These are phyloP conservation scores for Parnassius mnemosyne DNA, from an alignment of 2,888 invertebrate genomes.

Conservation along the genomic window DNA sequence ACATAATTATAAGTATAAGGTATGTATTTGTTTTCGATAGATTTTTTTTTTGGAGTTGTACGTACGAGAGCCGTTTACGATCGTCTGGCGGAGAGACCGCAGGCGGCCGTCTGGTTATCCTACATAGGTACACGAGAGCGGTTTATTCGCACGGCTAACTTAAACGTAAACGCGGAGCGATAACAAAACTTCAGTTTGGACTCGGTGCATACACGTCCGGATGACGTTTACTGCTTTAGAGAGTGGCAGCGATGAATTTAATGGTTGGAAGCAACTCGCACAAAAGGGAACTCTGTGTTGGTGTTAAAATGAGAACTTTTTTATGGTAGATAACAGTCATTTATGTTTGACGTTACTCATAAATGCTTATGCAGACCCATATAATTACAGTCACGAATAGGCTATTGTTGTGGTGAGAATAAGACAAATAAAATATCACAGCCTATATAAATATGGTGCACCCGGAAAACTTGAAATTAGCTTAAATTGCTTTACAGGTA, in stretches of 20 bases:
- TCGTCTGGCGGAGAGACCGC: conserved; percentile 38
- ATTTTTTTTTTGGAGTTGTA: conserved; percentile 42
- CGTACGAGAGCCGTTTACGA: conserved; percentile 45
- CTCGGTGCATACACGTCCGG: conserved; percentile 28
- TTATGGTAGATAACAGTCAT: conserved; percentile 49
- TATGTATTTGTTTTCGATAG: conserved; percentile 58
- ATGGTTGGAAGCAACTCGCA: conserved; percentile 37
- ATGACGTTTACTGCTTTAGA: conserved; percentile 41
- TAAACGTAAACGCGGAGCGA: conserved; percentile 29
- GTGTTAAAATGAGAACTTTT: conserved; percentile 50
- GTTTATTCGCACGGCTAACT: conserved; percentile 28
- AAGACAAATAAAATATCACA: conserved; percentile 34
- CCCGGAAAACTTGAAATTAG: neutral
- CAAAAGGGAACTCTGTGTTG: conserved; percentile 39
- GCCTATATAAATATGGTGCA: conserved; percentile 22
- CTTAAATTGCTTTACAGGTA: neutral
- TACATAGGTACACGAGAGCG: conserved; percentile 13
- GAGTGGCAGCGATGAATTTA: conserved; percentile 44
- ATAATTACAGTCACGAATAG: conserved; percentile 47
- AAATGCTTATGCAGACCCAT: conserved; percentile 41
- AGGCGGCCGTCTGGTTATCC: conserved; percentile 26
- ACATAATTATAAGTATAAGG: conserved; percentile 60
- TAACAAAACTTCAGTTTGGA: conserved; percentile 31
- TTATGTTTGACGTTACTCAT: conserved; percentile 43
- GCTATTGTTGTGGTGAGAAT: conserved; percentile 52